phyloP scores from a whole-genome alignment of 2,113 vertebrate genomes.

The Prinia subflava region DNA sequence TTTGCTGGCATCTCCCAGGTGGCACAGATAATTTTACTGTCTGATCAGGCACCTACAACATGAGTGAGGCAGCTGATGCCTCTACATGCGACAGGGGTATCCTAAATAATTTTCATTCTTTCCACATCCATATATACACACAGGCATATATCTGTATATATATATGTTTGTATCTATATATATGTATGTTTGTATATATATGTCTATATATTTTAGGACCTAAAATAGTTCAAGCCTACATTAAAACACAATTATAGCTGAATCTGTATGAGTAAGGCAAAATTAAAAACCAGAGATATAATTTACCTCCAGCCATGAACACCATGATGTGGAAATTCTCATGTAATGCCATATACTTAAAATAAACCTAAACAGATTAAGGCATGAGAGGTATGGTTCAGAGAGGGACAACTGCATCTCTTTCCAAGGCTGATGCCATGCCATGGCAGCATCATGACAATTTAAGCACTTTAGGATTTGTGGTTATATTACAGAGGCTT shows the following conservation, averaged over 20 bases:
- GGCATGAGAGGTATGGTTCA: background rate
- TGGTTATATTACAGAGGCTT: background rate
- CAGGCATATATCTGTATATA: fast-evolving
- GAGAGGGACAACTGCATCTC: background rate
- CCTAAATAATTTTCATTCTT: background rate
- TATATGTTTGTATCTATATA: fast-evolving
- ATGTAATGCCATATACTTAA: background rate
- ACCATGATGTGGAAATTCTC: background rate
- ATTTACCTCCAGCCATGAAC: background rate
- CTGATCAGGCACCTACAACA: background rate
- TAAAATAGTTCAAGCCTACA: background rate
- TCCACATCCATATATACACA: background rate
- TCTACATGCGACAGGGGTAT: background rate
- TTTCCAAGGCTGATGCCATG: background rate
- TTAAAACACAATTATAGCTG: background rate
- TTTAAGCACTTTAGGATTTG: background rate
- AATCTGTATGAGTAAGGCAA: background rate
- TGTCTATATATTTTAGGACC: background rate
- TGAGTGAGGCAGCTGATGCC: background rate
- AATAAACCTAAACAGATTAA: background rate
- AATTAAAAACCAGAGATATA: background rate
- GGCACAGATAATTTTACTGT: background rate
- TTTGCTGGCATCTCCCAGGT: background rate
- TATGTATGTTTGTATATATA: background rate
- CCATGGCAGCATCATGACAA: background rate